Evolutionary conservation across 2,113 vertebrate species (phyloP).

Genomic region (Myrmophylax atrothorax): DNA sequence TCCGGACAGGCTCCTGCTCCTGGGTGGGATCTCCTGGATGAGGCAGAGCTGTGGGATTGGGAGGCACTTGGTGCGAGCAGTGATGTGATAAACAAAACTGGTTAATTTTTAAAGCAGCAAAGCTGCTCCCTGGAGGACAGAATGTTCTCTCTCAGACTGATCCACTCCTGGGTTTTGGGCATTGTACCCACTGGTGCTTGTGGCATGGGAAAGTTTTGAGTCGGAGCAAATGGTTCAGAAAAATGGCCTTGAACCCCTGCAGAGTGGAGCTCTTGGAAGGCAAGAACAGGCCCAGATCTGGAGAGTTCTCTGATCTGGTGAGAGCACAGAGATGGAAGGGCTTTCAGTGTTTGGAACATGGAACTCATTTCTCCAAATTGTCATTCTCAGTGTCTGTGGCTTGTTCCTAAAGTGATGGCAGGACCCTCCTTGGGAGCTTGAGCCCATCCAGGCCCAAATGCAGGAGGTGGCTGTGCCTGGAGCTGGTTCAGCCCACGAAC

Average conservation of each 20-base stretch:
- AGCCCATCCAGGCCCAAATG: not conserved
- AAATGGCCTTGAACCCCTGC: not conserved
- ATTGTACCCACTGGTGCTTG: accelerated
- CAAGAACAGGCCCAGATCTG: not conserved
- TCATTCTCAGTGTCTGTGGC: not conserved
- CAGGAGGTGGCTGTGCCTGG: not conserved
- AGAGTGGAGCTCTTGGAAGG: not conserved
- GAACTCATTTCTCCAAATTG: not conserved
- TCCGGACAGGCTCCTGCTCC: not conserved
- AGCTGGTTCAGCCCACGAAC: not conserved
- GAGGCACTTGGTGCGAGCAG: not conserved
- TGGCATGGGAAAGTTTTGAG: not conserved
- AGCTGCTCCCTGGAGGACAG: not conserved
- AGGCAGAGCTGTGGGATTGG: not conserved
- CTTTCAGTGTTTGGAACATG: not conserved
- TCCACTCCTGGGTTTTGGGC: accelerated
- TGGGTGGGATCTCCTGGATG: not conserved
- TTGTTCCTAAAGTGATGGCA: not conserved
- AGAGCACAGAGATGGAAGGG: not conserved
- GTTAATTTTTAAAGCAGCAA: not conserved
- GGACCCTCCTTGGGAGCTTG: not conserved
- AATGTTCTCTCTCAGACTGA: not conserved
- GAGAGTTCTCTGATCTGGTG: not conserved
- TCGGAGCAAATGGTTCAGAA: not conserved
- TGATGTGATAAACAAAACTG: not conserved